These are phyloP conservation scores for Neogale vison DNA, from an alignment of 2,113 vertebrate species.

Conservation along the genomic window DNA sequence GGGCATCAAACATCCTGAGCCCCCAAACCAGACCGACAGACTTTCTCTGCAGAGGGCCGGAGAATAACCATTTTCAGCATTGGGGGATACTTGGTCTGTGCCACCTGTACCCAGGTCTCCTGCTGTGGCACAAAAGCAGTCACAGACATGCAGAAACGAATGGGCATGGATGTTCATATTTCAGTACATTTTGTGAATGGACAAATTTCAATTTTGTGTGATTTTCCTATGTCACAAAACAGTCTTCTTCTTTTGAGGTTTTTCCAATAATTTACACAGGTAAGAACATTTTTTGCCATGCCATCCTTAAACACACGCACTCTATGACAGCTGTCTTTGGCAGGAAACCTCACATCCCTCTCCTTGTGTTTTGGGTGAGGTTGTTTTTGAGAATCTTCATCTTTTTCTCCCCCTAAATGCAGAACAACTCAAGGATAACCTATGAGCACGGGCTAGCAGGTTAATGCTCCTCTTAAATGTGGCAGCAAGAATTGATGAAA, in stretches of 20 bases:
- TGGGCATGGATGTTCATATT: accelerated
- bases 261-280: background rate
- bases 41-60: background rate
- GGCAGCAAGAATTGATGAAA: background rate
- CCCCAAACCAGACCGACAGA: accelerated
- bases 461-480: background rate
- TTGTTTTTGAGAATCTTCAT: background rate
- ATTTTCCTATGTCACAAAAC: background rate
- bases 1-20: background rate
- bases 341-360: background rate
- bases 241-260: background rate
- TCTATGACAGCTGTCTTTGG: background rate
- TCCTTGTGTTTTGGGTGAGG: background rate
- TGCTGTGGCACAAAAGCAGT: background rate
- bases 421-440: background rate
- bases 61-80: background rate
- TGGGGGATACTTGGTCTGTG: background rate
- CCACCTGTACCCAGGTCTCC: background rate
- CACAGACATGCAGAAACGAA: accelerated
- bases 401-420: background rate
- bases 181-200: background rate
- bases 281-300: background rate
- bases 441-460: background rate
- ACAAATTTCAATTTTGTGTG: background rate
- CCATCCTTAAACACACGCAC: accelerated